A percentile compares a stretch with the other conserved stretches of the same genome.
phyloP scores from a whole-genome alignment of 2,888 invertebrate genomes.

The Melieria omissa region DNA sequence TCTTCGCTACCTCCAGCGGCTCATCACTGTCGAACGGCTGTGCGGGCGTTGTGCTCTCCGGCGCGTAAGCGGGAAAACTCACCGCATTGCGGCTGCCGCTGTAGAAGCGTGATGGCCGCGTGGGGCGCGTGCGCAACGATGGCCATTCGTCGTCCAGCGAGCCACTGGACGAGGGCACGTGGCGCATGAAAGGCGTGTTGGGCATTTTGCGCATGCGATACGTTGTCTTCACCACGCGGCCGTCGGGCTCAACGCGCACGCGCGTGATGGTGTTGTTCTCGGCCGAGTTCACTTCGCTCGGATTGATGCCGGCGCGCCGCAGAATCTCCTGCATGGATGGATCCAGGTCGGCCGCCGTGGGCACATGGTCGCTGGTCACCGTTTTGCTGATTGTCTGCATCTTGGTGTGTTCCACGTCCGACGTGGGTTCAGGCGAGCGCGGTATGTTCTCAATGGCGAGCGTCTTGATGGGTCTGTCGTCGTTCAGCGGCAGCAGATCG shows the following conservation, averaged over 20 bases:
- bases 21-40: background rate
- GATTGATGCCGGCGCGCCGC: constrained; percentile 49
- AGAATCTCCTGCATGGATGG: constrained; percentile 44
- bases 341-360: constrained; percentile 39
- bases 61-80: background rate
- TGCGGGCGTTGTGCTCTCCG: too few species aligned
- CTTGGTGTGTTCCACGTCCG: constrained; percentile 16
- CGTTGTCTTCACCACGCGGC: constrained; percentile 46
- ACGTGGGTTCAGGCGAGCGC: background rate
- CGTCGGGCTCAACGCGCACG: constrained; percentile 48
- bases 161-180: background rate
- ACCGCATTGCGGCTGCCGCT: constrained; percentile 15
- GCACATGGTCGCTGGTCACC: constrained; percentile 29
- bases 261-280: constrained; percentile 44
- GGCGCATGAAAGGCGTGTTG: background rate
- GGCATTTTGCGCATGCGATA: constrained; percentile 40
- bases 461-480: constrained; percentile 10
- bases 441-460: constrained; percentile 33
- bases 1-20: background rate
- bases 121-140: background rate
- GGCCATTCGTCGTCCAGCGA: background rate
- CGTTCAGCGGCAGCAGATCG: constrained; percentile 1
- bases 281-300: constrained; percentile 46
- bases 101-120: background rate
- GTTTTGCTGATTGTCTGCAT: constrained; percentile 33